Conservation (phyloP, 2,797 vertebrate genomes). For the Toxotes lorentzi region DNA sequence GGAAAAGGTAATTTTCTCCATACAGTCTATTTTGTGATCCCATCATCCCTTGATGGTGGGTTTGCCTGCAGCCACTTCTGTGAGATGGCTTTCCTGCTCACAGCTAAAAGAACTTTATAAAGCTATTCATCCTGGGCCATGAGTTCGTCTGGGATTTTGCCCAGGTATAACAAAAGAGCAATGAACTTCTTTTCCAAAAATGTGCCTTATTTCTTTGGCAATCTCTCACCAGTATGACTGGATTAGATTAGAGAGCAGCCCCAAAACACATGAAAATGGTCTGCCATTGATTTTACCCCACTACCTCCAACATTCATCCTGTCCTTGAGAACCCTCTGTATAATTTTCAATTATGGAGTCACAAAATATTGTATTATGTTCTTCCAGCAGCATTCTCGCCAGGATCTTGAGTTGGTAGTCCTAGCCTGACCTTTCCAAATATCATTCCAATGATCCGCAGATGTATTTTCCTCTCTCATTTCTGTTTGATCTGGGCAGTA, state of each 20-base stretch:
- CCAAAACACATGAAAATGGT: neutral
- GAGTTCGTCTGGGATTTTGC: neutral
- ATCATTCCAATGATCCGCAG: neutral
- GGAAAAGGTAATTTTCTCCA: neutral
- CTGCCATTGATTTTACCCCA: neutral
- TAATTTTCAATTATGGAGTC: neutral
- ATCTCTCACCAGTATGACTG: neutral
- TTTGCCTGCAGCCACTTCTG: neutral
- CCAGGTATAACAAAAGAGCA: neutral
- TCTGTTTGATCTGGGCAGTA: neutral
- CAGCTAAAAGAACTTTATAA: slow-evolving; percentile 1
- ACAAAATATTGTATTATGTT: neutral
- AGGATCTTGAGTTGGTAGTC: neutral
- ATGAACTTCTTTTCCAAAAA: neutral
- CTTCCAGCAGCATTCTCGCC: neutral
- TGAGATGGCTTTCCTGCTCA: neutral
- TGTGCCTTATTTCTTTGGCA: neutral
- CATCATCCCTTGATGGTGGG: neutral
- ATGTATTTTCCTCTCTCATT: neutral
- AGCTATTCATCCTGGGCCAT: slow-evolving; percentile 1
- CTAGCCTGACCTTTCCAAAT: neutral
- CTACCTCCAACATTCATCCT: neutral
- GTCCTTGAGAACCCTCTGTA: neutral
- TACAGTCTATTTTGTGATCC: neutral
- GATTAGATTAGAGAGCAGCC: neutral